Evolutionary conservation across 2,113 vertebrate species (phyloP), one percentile per base, ranked within the genome.

Genomic region (Hydrochoerus hydrochaeris): DNA sequence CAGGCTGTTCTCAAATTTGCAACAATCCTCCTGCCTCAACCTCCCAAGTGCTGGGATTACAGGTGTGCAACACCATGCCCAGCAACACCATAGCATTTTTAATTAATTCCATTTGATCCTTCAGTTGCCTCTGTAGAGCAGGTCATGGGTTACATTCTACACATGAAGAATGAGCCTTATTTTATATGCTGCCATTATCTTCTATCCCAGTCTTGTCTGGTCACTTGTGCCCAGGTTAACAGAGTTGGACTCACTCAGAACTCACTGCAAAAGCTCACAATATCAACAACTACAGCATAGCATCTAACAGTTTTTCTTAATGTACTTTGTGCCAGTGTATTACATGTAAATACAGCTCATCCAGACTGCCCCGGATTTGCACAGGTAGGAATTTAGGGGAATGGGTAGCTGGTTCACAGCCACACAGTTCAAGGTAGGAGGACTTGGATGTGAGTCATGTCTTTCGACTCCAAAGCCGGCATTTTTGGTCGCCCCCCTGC

Each of bases 141-240:
- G 28, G 52, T 96, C 83, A 24, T 52, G 69, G 49, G 49, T 96
- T 83, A n/a, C 44, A 46, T 91, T 83, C 96, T 91, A 83, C 12
- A 83, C 28, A 85, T 28, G 71, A 92, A 46, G 11, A 80, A 28
- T 86, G 67, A 58, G 49, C 67, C 71, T 90, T 71, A 58, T 58
- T 95, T 90, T 86, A 16, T 62, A 85, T 85, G 30, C 44, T 67
- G n/a, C 54, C 32, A 14, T 89, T 41, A 8, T 62, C 32, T 44
- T 91, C 5, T 71, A 17, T 2, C 35, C 71, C 32, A 52, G 41
- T 94, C 52, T 58, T 57, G 30, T 81, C 28, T 5, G 46, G 22
- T 69, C 41, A 54, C 22, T 60, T 92, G 57, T 91, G 30, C 32
- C 83, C 28, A 52, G 6, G n/a, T 60, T 80, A 52, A 80, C 10